Percentiles rank a stretch among this genome's conserved stretches.
Conservation (phyloP, 1,140 invertebrate species). For the Episyrphus balteatus region DNA sequence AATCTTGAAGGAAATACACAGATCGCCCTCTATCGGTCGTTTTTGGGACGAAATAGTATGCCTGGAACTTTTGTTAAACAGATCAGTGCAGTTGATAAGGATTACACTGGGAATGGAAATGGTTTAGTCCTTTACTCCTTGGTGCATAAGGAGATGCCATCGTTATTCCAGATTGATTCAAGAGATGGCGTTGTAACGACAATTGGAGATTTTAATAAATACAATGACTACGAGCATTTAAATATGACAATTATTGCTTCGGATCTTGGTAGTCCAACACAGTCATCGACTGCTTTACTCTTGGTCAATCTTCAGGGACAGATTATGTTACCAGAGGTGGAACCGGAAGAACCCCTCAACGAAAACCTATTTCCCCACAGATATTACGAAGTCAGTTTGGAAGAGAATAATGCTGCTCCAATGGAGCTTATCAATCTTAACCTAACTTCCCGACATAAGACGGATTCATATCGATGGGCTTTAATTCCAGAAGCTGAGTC, state of each 20-base stretch:
- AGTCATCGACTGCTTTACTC: constrained; percentile 65
- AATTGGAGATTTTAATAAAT: constrained; percentile 47
- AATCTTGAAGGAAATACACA: constrained; percentile 19
- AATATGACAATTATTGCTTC: constrained; percentile 72
- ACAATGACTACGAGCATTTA: constrained; percentile 44
- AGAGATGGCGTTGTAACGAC: constrained; percentile 71
- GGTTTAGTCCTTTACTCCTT: constrained; percentile 65
- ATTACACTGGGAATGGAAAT: constrained; percentile 72
- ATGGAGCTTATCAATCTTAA: constrained; percentile 58
- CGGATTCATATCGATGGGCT: constrained; percentile 30
- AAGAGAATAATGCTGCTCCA: constrained; percentile 60
- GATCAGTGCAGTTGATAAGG: constrained; percentile 73
- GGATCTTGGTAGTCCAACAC: constrained; percentile 68
- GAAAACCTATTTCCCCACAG: constrained; percentile 52
- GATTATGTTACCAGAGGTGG: constrained; percentile 37
- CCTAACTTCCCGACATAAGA: constrained; percentile 46
- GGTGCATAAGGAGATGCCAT: constrained; percentile 43
- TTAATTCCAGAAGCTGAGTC: constrained; percentile 17
- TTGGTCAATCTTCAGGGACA: constrained; percentile 48
- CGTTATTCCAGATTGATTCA: constrained; percentile 63
- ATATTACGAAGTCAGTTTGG: constrained; percentile 67
- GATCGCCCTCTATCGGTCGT: constrained; percentile 56
- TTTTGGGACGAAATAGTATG: constrained; percentile 54
- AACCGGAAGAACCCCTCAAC: constrained; percentile 19
- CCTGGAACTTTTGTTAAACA: constrained; percentile 56